phyloP scores from a whole-genome alignment of 2,888 invertebrate species.

The Tetranychus truncatus region DNA sequence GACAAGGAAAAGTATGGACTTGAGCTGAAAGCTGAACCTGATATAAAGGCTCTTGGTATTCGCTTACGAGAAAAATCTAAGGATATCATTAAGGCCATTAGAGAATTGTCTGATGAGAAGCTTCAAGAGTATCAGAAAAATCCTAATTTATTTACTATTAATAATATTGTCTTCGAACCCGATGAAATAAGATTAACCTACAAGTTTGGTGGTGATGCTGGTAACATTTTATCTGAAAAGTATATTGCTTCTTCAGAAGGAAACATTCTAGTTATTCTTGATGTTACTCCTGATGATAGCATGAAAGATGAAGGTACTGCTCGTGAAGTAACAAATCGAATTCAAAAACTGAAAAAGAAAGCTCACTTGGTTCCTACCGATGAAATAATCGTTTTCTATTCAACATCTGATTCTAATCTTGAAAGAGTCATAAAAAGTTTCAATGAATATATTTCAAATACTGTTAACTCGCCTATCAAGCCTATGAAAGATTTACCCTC shows the following conservation, averaged over 20 bases:
- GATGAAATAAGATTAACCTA: conserved; percentile 67
- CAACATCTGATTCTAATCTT: conserved; percentile 35
- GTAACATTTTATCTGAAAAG: conserved; percentile 41
- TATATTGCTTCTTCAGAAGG: conserved; percentile 81
- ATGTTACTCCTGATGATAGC: conserved; percentile 68
- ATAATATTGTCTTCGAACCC: conserved; percentile 55
- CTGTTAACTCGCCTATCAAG: conserved; percentile 51
- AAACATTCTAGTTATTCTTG: conserved; percentile 65
- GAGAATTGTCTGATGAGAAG: conserved; percentile 53
- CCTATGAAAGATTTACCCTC: background rate
- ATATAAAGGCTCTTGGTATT: conserved; percentile 73
- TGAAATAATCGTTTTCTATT: conserved; percentile 61
- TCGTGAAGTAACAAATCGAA: conserved; percentile 73
- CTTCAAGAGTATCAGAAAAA: conserved; percentile 52
- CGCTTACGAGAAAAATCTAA: conserved; percentile 78
- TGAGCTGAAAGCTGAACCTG: conserved; percentile 73
- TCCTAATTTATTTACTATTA: conserved; percentile 48
- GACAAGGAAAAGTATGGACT: conserved; percentile 87
- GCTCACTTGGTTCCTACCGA: conserved; percentile 79
- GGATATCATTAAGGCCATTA: conserved; percentile 59
- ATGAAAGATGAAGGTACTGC: conserved; percentile 87
- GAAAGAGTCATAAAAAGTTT: conserved; percentile 48
- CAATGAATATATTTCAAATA: conserved; percentile 54
- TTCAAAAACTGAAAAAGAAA: conserved; percentile 89
- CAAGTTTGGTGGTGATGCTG: conserved; percentile 45